These are phyloP conservation scores for Aythya baeri DNA, from an alignment of 2,113 vertebrate species.

Conservation along the genomic window DNA sequence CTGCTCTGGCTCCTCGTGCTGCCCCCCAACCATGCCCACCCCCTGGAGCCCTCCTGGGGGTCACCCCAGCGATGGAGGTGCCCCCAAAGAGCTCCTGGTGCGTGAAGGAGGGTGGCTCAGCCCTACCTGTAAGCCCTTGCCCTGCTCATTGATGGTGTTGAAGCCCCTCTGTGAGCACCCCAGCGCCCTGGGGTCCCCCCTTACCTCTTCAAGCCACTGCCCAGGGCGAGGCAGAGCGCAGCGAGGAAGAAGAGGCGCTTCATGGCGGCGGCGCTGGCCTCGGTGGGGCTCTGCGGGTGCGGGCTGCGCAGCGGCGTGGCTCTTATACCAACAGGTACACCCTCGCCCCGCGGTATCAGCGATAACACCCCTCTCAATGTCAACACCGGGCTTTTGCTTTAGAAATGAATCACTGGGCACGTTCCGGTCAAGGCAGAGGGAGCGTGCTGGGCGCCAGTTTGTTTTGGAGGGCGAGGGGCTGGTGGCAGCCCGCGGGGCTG, in stretches of 20 bases:
- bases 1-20: no score
- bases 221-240: not conserved
- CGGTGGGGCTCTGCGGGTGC: not conserved
- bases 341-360: not conserved
- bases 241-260: slow-evolving; percentile 12
- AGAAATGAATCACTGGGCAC: slow-evolving; percentile 33
- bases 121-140: rapidly evolving
- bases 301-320: not conserved
- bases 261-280: not conserved
- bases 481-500: not conserved
- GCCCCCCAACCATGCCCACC: no score
- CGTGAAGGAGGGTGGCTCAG: not conserved
- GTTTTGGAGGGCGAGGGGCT: slow-evolving; percentile 27
- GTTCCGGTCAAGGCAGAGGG: not conserved
- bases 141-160: rapidly evolving
- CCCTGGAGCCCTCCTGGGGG: no score
- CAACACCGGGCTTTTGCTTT: slow-evolving; percentile 20
- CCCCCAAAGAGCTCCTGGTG: no score
- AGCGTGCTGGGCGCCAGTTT: not conserved
- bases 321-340: slow-evolving; percentile 27
- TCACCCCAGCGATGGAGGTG: no score
- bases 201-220: slow-evolving; percentile 52
- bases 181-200: not conserved
- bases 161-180: not conserved
- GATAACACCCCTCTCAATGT: slow-evolving; percentile 30